Evolutionary conservation across 2,888 invertebrate species (phyloP), one percentile per base, ranked within the genome.

Genomic region (Eumacrocentrus americanus): DNA sequence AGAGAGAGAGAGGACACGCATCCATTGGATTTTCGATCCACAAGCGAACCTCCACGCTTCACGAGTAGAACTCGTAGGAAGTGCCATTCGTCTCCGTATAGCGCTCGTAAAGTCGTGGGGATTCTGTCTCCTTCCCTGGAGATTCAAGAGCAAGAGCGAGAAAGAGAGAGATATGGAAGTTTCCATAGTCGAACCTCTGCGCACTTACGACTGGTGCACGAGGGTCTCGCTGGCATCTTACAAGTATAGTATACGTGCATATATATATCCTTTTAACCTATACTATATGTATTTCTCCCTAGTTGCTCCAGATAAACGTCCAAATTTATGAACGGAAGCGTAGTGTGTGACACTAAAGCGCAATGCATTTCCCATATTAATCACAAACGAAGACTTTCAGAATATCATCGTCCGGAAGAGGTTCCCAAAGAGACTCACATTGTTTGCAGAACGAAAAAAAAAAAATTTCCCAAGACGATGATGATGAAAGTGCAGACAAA

Each of bases 11-110:
- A 12, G 22, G n/a, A n/a, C 6, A 35, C 18, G 14, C 38, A 38
- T 52, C 38, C 12, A 52, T 52, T 16, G 44, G 22, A 44, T 44
- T 44, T 44, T 52, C 37, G 18, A 38, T 23, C 11, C 34, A 34
- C 2, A 34, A 50, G 16, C 42, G n/a, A 11, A 9, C 20, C 20
- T 11, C n/a, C 50, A 34, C 42, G n/a, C n/a, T n/a, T n/a, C n/a
- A n/a, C n/a, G n/a, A n/a, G 23, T 20, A 38, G 22, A 52, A 52
- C 51, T 52, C 38, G 22, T 23, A 22, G 22, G 37, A 52, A 52
- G 22, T 52, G 11, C 51, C 51, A 52, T 52, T 52, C 37, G 23
- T 52, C 51, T 51, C 20, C 35, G 18, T 11, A 16, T 29, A 29
- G n/a, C 38, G 18, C 51, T 20, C 50, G 35, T 37, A 52, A 52